These are phyloP conservation scores for Ceratosolen solmsi DNA, from an alignment of 1,140 invertebrate species.

Conservation along the genomic window DNA sequence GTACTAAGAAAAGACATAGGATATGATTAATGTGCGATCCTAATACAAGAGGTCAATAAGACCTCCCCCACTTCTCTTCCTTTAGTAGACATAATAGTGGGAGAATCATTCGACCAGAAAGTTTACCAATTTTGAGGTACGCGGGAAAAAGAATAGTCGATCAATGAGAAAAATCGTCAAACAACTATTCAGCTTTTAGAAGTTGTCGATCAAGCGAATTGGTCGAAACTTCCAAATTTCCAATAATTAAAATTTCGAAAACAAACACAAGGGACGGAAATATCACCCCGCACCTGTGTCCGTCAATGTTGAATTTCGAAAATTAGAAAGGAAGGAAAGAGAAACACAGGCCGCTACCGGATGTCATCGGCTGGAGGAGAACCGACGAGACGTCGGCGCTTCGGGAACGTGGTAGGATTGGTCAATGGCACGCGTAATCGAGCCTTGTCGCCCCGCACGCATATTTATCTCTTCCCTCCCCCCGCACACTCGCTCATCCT, in stretches of 20 bases:
- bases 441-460: slow-evolving; percentile 54
- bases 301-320: slow-evolving; percentile 38
- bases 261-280: too few species aligned
- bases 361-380: slow-evolving; percentile 55
- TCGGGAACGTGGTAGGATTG: slow-evolving; percentile 58
- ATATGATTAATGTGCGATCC: slow-evolving; percentile 26
- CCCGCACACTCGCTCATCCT: background rate
- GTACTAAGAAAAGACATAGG: slow-evolving; percentile 41
- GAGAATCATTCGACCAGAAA: slow-evolving; percentile 22
- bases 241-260: too few species aligned
- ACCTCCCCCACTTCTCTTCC: background rate
- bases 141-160: slow-evolving; percentile 4
- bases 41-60: slow-evolving; percentile 36
- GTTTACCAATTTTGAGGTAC: background rate
- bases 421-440: slow-evolving; percentile 65
- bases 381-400: slow-evolving; percentile 41
- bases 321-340: slow-evolving; percentile 38
- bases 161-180: background rate
- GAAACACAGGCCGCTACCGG: slow-evolving; percentile 48
- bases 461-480: slow-evolving; percentile 51
- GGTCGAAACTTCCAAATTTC: too few species aligned
- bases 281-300: background rate
- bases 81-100: background rate
- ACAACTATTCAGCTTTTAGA: too few species aligned
- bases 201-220: too few species aligned